These are phyloP conservation scores for Nomada fucata DNA, from an alignment of 2,888 invertebrate species.

Conservation along the genomic window DNA sequence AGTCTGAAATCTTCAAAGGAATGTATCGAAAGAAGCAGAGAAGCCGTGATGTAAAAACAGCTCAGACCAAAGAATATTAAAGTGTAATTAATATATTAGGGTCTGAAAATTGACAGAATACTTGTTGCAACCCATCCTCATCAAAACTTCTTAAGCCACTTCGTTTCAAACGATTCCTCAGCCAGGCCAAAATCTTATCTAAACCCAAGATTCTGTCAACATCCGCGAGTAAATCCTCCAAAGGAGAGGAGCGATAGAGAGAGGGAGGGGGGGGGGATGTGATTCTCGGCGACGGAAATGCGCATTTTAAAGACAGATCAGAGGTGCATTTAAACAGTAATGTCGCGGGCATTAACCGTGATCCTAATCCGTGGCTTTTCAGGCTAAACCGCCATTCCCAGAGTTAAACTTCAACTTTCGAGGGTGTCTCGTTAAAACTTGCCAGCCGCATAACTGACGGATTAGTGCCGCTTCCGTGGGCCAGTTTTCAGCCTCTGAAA, in stretches of 20 bases:
- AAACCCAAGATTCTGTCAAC: background rate
- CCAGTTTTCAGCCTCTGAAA: background rate
- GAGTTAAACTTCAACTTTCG: slow-evolving; percentile 9
- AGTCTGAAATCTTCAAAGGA: too few species aligned
- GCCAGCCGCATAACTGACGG: background rate
- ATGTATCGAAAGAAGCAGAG: too few species aligned
- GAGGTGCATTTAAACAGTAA: background rate
- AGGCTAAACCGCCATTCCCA: background rate
- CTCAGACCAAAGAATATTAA: too few species aligned
- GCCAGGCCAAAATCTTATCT: background rate
- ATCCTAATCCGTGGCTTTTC: slow-evolving; percentile 12
- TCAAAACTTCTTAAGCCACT: too few species aligned
- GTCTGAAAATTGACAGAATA: too few species aligned
- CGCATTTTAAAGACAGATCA: background rate
- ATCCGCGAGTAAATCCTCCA: background rate
- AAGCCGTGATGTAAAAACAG: too few species aligned
- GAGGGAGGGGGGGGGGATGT: too few species aligned
- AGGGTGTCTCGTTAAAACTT: slow-evolving; percentile 32
- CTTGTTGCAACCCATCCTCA: too few species aligned
- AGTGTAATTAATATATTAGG: too few species aligned
- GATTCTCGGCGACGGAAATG: background rate
- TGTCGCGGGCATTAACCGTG: slow-evolving; percentile 10
- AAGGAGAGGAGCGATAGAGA: background rate
- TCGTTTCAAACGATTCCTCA: background rate
- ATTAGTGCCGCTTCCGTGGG: background rate